phyloP scores from a whole-genome alignment of 1,140 invertebrate genomes.

The Nymphalis io region DNA sequence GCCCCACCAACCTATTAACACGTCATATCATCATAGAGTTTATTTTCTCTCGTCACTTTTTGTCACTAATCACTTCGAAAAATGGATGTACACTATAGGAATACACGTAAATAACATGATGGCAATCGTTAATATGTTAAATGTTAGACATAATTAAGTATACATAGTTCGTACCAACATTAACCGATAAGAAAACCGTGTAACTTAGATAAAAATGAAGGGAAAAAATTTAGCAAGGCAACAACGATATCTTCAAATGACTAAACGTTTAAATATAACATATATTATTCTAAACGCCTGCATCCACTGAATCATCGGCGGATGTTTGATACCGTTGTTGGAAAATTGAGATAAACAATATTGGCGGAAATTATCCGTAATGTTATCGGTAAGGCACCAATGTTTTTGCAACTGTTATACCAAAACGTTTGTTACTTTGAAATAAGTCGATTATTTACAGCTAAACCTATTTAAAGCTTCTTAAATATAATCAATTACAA shows the following conservation, averaged over 20 bases:
- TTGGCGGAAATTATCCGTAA: slow-evolving; percentile 49
- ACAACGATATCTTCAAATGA: background rate
- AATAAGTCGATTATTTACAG: background rate
- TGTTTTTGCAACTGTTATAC: slow-evolving; percentile 8
- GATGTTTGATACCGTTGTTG: slow-evolving; percentile 46
- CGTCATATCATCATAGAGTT: too few species aligned
- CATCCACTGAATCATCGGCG: slow-evolving; percentile 45
- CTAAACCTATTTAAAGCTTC: background rate
- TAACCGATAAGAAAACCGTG: background rate
- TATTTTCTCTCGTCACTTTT: too few species aligned
- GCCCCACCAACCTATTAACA: too few species aligned
- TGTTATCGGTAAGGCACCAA: slow-evolving; percentile 30
- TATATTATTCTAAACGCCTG: slow-evolving; percentile 23
- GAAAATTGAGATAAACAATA: slow-evolving; percentile 45
- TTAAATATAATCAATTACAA: background rate
- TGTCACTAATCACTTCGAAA: too few species aligned
- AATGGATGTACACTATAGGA: too few species aligned
- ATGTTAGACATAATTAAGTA: background rate
- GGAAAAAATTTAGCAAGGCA: background rate
- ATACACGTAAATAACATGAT: too few species aligned
- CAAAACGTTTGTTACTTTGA: slow-evolving; percentile 13
- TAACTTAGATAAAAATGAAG: background rate
- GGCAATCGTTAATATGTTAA: background rate
- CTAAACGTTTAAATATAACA: slow-evolving; percentile 20
- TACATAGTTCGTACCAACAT: background rate